phyloP scores from a whole-genome alignment of 2,797 vertebrate genomes.

The Pantherophis vulpinus region DNA sequence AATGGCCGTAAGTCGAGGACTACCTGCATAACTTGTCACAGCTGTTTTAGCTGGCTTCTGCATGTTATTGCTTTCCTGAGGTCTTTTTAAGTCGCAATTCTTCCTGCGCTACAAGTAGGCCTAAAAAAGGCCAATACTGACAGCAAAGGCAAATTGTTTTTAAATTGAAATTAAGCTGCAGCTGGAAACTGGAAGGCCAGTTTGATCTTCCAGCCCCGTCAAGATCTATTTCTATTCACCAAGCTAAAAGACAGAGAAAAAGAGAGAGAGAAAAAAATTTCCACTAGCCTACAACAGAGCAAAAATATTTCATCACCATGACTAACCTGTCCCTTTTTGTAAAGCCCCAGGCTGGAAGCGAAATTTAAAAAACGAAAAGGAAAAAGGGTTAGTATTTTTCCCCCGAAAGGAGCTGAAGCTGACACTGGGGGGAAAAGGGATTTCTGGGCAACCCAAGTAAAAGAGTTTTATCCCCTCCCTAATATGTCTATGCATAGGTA shows the following conservation, averaged over 20 bases:
- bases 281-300: no score
- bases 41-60: neutral
- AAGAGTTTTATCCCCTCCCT: neutral
- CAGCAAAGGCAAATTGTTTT: neutral
- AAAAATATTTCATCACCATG: neutral
- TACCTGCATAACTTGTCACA: neutral
- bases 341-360: neutral
- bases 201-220: neutral
- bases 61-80: neutral
- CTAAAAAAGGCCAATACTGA: neutral
- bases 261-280: neutral
- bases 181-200: neutral
- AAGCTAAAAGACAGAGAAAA: neutral
- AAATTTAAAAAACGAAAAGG: neutral
- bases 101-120: neutral
- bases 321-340: neutral
- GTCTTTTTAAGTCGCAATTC: neutral
- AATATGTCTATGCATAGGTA: neutral
- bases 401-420: neutral
- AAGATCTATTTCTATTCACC: neutral
- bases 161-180: neutral
- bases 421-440: neutral
- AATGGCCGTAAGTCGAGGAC: neutral
- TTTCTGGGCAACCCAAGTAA: neutral
- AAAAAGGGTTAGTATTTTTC: neutral